Conservation (phyloP, 2,888 invertebrate genomes). For the Drosophila emarginata region DNA sequence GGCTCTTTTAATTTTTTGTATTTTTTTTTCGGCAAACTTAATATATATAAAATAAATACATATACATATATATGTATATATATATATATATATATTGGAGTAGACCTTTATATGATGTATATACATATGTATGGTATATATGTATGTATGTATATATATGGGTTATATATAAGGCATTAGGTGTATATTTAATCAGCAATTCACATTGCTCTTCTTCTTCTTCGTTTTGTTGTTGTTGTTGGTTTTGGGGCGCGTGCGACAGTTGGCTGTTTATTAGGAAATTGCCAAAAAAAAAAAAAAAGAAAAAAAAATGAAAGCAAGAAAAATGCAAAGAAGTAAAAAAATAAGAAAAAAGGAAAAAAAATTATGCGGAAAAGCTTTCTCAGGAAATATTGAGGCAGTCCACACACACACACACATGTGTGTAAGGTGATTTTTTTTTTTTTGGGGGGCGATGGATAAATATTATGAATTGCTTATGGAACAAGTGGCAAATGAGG, state of each 20-base stretch:
- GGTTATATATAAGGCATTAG: constrained; percentile 46
- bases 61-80: constrained; percentile 10
- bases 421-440: background rate
- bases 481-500: constrained; percentile 8
- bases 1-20: constrained; percentile 9
- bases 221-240: constrained; percentile 35
- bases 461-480: constrained; percentile 26
- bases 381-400: constrained; percentile 50
- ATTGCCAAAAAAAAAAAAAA: constrained; percentile 13
- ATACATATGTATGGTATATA: constrained; percentile 12
- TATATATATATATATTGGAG: background rate
- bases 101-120: constrained; percentile 23
- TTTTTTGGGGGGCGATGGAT: background rate
- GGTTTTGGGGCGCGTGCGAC: constrained; percentile 60
- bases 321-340: background rate
- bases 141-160: constrained; percentile 9
- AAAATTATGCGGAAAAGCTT: constrained; percentile 67
- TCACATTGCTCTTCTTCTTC: constrained; percentile 36
- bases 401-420: constrained; percentile 24
- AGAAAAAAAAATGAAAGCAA: constrained; percentile 5
- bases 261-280: constrained; percentile 55
- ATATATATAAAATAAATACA: background rate
- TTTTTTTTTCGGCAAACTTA: constrained; percentile 25
- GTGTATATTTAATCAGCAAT: constrained; percentile 71
- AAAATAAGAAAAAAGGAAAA: constrained; percentile 17